These are phyloP conservation scores for Venusia cambrica DNA, from an alignment of 2,888 invertebrate species.

Conservation along the genomic window DNA sequence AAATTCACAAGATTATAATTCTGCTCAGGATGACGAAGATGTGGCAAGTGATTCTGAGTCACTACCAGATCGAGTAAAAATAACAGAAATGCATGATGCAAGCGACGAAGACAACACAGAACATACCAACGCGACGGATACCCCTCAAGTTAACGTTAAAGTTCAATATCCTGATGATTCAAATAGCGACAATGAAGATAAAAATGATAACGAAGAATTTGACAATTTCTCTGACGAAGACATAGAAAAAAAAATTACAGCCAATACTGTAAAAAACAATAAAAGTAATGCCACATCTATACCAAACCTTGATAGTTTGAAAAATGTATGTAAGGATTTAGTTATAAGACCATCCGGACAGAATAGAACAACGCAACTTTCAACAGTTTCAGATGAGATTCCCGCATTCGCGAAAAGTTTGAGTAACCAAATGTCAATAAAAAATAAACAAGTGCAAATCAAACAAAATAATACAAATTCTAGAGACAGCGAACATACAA, in stretches of 20 bases:
- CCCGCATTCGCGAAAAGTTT: slow-evolving; percentile 32
- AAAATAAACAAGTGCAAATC: slow-evolving; percentile 34
- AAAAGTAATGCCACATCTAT: slow-evolving; percentile 30
- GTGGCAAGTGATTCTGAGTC: slow-evolving; percentile 45
- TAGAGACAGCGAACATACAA: slow-evolving; percentile 14
- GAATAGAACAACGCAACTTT: slow-evolving; percentile 17
- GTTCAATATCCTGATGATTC: slow-evolving; percentile 54
- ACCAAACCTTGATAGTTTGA: slow-evolving; percentile 43
- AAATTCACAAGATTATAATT: slow-evolving; percentile 33
- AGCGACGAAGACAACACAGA: slow-evolving; percentile 40
- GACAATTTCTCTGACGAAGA: slow-evolving; percentile 33
- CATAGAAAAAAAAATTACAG: slow-evolving; percentile 44
- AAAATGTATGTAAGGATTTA: slow-evolving; percentile 53
- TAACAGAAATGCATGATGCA: slow-evolving; percentile 51
- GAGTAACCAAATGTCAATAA: slow-evolving; percentile 41
- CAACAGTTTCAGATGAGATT: slow-evolving; percentile 24
- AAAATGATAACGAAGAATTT: slow-evolving; percentile 37
- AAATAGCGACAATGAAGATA: slow-evolving; percentile 44
- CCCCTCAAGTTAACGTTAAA: slow-evolving; percentile 35
- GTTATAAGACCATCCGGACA: slow-evolving; percentile 38
- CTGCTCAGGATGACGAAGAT: slow-evolving; percentile 27
- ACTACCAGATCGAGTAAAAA: slow-evolving; percentile 47
- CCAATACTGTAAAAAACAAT: slow-evolving; percentile 38
- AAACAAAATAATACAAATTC: slow-evolving; percentile 18
- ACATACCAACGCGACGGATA: slow-evolving; percentile 26